Evolutionary conservation across 2,888 invertebrate species (phyloP), one percentile per base, ranked within the genome.

Genomic region (Microplitis manilae): DNA sequence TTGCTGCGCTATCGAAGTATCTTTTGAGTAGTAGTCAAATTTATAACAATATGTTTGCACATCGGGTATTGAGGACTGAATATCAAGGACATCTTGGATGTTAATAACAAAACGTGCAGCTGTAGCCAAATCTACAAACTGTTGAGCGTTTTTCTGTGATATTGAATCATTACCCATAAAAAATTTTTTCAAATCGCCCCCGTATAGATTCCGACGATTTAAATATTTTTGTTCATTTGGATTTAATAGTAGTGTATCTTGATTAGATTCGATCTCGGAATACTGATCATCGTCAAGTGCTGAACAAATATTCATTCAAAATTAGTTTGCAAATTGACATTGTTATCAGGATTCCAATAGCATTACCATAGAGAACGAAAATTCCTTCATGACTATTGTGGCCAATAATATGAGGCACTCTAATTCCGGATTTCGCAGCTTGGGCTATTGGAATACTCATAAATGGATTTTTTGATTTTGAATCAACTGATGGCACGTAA

Each of bases 341-440:
- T 20, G 20, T 20, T 2, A 2, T 1, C 20, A 2, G 1, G 20
- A 20, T 20, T 20, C 2, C 20, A 20, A 20, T 20, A 20, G 1
- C 20, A 20, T 20, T 20, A 20, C 82, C 70, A 7, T 40, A 62
- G 5, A 79, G 13, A 75, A 73, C 65, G 4, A 80, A 1, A 17
- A 82, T 79, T 38, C 82, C 85, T 76, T 89, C 89, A 61, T 79
- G 77, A 40, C 62, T 75, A 69, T 79, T 87, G 71, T 78, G 81
- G 4, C 89, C 89, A 8, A 88, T 6, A 4, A 89, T 75, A 4
- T 79, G 80, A 0, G 89, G 89, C 41, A 89, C 82, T 59, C 84
- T 79, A n/a, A 85, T 76, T 2, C 84, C 84, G 2, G 40, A 17
- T 30, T 79, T 62, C 4, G 74, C 75, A 6, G 82, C 79, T 59